Conservation (phyloP, 2,113 vertebrate genomes). For the Puffinus mauretanicus region DNA sequence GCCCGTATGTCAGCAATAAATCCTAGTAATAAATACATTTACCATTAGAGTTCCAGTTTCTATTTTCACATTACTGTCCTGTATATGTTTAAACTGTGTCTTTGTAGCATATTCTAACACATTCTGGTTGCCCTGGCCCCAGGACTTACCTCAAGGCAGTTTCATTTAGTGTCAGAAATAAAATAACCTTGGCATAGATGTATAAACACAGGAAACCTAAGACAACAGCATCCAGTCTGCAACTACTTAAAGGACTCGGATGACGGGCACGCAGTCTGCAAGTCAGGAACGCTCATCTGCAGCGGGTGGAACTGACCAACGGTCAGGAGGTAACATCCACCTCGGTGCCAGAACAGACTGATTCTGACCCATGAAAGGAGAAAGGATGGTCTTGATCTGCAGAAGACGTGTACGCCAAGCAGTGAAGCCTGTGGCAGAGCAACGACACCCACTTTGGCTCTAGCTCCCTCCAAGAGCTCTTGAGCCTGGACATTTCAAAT, state of each 20-base stretch:
- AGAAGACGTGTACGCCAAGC: accelerated
- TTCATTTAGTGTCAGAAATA: background rate
- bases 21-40: background rate
- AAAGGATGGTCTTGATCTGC: background rate
- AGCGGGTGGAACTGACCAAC: background rate
- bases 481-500: background rate
- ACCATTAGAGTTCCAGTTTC: background rate
- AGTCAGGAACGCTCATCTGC: accelerated
- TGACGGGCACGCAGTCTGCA: background rate
- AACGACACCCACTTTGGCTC: background rate
- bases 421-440: background rate
- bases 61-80: background rate
- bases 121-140: background rate
- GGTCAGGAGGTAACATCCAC: no score
- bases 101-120: background rate
- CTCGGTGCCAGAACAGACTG: background rate
- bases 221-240: background rate
- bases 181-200: background rate
- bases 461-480: background rate
- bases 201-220: background rate
- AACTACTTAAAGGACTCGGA: accelerated
- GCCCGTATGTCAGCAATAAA: background rate
- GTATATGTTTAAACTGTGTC: background rate
- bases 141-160: background rate
- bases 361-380: background rate